Evolutionary conservation across 2,797 vertebrate species (phyloP).

Genomic region (Petrocephalus sullivani): DNA sequence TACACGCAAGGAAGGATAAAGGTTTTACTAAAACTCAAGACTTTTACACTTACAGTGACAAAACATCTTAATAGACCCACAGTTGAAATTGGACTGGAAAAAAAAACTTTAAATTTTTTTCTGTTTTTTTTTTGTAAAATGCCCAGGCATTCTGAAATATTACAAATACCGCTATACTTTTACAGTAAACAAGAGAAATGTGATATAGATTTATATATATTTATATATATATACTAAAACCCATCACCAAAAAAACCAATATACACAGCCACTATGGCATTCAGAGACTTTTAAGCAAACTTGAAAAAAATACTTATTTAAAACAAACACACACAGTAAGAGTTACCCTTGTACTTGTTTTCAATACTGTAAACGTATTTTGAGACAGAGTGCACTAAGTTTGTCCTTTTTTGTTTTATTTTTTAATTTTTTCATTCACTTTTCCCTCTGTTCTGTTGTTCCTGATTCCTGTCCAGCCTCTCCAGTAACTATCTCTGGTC

Average conservation of each 20-base stretch:
- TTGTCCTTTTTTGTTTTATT: background rate
- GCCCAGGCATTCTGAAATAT: constrained; percentile 98
- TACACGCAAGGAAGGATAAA: constrained; percentile 98
- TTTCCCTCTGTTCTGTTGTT: constrained; percentile 71
- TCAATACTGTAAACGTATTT: constrained; percentile 99
- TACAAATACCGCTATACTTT: constrained; percentile 99
- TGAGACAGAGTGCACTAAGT: constrained; percentile 99
- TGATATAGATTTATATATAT: constrained; percentile 79
- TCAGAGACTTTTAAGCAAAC: constrained; percentile 85
- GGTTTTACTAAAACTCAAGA: constrained; percentile 94
- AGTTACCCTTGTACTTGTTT: constrained; percentile 97
- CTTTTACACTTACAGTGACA: constrained; percentile 98
- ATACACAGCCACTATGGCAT: constrained; percentile 87
- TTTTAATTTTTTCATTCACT: constrained; percentile 43
- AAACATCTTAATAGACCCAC: constrained; percentile 98
- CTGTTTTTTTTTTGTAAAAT: constrained; percentile 89
- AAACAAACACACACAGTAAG: constrained; percentile 91
- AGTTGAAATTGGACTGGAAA: constrained; percentile 93
- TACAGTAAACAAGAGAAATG: constrained; percentile 99
- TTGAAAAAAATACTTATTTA: constrained; percentile 71
- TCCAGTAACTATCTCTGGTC: constrained; percentile 55
- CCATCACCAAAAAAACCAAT: constrained; percentile 90
- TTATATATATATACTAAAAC: constrained; percentile 91
- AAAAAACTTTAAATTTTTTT: constrained; percentile 64
- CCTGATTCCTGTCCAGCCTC: constrained; percentile 74